Evolutionary conservation across 2,113 vertebrate genomes (phyloP), one percentile per base, ranked within the genome.

Genomic region (Cynocephalus volans): DNA sequence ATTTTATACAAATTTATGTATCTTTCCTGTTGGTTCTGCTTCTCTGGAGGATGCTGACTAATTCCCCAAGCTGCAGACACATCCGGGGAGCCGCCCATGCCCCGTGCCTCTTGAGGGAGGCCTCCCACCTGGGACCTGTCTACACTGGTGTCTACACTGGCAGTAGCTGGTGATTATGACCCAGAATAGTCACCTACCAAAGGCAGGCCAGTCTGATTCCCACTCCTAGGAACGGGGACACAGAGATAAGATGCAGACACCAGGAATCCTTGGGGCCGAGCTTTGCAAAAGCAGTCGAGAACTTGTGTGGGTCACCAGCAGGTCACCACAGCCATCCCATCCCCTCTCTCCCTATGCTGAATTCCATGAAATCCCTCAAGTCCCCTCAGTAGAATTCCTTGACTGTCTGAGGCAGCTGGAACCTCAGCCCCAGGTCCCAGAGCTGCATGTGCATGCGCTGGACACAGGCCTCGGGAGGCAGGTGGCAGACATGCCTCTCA

Each of bases 401-500:
- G 17, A 14, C 41, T 26, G 62, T 14, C 18, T 60, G 67, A 15
- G 56, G 36, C n/a, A 45, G 24, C 17, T 1, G 23, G 56, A 60
- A 62, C 33, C 8, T 33, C 14, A 45, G 24, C 7, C 33, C 31
- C 21, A 15, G 9, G 85, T 45, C n/a, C 14, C 7, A 6, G 41
- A 8, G 41, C 45, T 24, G 50, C 2, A 9, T 1, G 48, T 52
- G 67, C 2, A 3, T 19, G 17, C 8, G 19, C 8, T 6, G 8
- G 3, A 8, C 72, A 62, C 2, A 21, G 52, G 19, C 11, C 41
- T 26, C 6, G 64, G 64, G 8, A n/a, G 67, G 33, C 10, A 52
- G 56, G 23, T 4, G 13, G 4, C 2, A 19, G 73, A 17, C 0
- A 0, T 0, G 36, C 7, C 41, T 28, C 45, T 56, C 48, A 24